Evolutionary conservation across 2,888 invertebrate genomes (phyloP).

Genomic region (Eupithecia abbreviata): DNA sequence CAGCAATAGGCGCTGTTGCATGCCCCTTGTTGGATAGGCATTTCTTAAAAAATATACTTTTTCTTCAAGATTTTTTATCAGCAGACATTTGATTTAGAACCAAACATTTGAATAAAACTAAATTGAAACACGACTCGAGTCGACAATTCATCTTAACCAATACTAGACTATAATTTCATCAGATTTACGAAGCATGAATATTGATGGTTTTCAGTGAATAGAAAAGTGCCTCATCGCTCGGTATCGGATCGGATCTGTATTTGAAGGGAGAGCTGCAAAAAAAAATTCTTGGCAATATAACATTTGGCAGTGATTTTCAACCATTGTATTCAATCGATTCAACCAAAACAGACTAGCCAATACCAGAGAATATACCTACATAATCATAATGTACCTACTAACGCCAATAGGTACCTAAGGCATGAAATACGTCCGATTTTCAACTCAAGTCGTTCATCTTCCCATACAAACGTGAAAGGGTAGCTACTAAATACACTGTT

Average conservation of each 20-base stretch:
- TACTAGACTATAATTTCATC: conserved; percentile 35
- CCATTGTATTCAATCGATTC: not conserved
- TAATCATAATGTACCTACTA: too few relatives aligned
- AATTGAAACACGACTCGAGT: conserved; percentile 37
- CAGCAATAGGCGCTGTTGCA: not conserved
- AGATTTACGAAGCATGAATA: conserved; percentile 33
- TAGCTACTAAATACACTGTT: too few relatives aligned
- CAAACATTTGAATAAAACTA: not conserved
- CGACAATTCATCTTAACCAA: conserved; percentile 30
- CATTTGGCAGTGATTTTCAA: conserved; percentile 1
- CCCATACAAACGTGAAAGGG: too few relatives aligned
- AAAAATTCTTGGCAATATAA: not conserved
- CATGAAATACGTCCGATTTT: not conserved
- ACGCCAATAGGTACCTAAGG: not conserved
- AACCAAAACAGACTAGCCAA: not conserved
- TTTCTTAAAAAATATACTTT: not conserved
- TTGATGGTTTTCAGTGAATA: conserved; percentile 28
- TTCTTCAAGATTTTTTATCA: not conserved
- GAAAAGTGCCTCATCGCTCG: conserved; percentile 15
- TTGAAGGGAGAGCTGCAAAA: not conserved
- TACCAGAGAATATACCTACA: too few relatives aligned
- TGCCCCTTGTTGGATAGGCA: not conserved
- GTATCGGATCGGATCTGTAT: conserved; percentile 1
- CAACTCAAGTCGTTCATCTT: too few relatives aligned
- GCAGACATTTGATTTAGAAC: not conserved